Percentiles rank a stretch among this genome's conserved stretches.
Evolutionary conservation across 2,797 vertebrate genomes (phyloP).

Genomic region (Jordanella pulchra): DNA sequence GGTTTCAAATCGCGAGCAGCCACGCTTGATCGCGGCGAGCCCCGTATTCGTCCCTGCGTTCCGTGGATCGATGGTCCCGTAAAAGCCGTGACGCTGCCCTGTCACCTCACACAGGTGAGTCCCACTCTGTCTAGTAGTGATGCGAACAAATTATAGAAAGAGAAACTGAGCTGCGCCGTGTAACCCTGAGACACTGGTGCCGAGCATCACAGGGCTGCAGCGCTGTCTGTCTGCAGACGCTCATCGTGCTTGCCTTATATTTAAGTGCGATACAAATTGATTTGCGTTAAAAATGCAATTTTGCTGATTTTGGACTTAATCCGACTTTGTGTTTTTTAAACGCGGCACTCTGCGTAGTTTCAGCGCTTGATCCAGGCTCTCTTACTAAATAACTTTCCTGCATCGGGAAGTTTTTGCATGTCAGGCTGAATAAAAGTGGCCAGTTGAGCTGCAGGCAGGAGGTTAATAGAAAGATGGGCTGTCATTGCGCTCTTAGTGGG

Average conservation of each 20-base stretch:
- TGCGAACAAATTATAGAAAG: conserved; percentile 63
- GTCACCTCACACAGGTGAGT: conserved; percentile 92
- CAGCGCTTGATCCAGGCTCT: conserved; percentile 65
- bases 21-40: conserved; percentile 85
- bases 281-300: conserved; percentile 1
- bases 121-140: conserved; percentile 47
- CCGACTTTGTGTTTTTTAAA: conserved; percentile 10
- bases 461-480: conserved; percentile 67
- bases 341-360: conserved; percentile 29
- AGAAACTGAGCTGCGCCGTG: conserved; percentile 53
- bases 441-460: conserved; percentile 56
- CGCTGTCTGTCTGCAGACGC: conserved; percentile 34
- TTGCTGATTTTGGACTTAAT: conserved; percentile 22
- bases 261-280: conserved; percentile 5
- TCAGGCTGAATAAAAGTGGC: conserved; percentile 80
- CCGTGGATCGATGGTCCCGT: conserved; percentile 88
- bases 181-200: conserved; percentile 51
- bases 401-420: conserved; percentile 83
- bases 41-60: conserved; percentile 80
- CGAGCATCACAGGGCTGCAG: conserved; percentile 61
- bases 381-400: conserved; percentile 83
- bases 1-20: conserved; percentile 91
- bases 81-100: conserved; percentile 81
- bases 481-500: conserved; percentile 68
- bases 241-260: conserved; percentile 10